A percentile compares a stretch with the other conserved stretches of the same genome.
Evolutionary conservation across 2,888 invertebrate genomes (phyloP).

Genomic region (Prosapia bicincta): DNA sequence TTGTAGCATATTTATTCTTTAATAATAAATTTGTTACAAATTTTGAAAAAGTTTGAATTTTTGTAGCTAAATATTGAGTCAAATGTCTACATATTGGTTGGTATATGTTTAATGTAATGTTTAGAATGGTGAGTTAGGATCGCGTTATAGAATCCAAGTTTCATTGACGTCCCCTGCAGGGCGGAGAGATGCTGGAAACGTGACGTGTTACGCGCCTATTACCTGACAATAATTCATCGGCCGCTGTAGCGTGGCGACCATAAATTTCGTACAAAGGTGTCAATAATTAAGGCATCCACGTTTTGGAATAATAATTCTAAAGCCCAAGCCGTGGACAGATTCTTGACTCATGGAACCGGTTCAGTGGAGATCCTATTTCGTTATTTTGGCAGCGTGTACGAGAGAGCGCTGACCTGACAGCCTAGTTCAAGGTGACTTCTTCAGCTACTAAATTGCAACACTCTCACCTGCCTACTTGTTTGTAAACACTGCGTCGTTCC

Average conservation of each 20-base stretch:
- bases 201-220: not conserved
- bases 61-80: no score
- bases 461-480: not conserved
- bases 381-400: not conserved
- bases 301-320: not conserved
- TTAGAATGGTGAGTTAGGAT: no score
- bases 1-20: no score
- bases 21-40: no score
- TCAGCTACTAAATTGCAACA: not conserved
- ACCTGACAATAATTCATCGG: not conserved
- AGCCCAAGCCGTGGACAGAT: not conserved
- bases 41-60: no score
- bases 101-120: no score
- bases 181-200: no score
- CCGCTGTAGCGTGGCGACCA: not conserved
- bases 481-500: not conserved
- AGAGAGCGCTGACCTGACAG: not conserved
- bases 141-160: no score
- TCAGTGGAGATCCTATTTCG: not conserved
- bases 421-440: not conserved
- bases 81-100: no score
- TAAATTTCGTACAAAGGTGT: not conserved
- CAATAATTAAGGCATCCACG: not conserved
- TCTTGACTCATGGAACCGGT: not conserved
- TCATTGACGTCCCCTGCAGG: no score